These are phyloP conservation scores for Haliaeetus leucogaster DNA, from an alignment of 2,113 vertebrate genomes.

Conservation along the genomic window DNA sequence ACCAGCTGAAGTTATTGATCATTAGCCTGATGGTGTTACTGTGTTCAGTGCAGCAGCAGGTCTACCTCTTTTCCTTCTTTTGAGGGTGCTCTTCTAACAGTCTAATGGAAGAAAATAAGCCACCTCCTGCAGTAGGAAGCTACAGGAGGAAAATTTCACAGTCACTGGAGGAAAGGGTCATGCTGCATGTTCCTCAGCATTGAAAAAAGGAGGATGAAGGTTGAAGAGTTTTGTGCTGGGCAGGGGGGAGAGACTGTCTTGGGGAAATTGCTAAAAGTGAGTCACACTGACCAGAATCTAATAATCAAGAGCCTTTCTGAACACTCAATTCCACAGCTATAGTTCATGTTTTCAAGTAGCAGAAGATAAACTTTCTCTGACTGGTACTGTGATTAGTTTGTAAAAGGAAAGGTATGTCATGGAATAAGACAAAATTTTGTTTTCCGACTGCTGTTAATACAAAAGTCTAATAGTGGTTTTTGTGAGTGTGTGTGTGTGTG, in stretches of 20 bases:
- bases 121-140: neutral
- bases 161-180: neutral
- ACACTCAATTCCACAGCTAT: neutral
- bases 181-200: neutral
- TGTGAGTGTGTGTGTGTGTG: no score
- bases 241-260: neutral
- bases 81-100: neutral
- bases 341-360: neutral
- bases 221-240: neutral
- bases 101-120: neutral
- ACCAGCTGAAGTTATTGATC: neutral
- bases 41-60: neutral
- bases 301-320: neutral
- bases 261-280: neutral
- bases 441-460: neutral
- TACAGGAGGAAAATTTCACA: neutral
- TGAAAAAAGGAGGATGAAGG: neutral
- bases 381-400: neutral
- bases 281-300: neutral
- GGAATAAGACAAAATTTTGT: neutral
- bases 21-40: neutral
- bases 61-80: neutral
- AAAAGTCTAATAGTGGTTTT: neutral
- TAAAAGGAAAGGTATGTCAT: neutral
- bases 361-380: neutral